Conservation (phyloP, 1,140 invertebrate species). For the Penaeus japonicus region DNA sequence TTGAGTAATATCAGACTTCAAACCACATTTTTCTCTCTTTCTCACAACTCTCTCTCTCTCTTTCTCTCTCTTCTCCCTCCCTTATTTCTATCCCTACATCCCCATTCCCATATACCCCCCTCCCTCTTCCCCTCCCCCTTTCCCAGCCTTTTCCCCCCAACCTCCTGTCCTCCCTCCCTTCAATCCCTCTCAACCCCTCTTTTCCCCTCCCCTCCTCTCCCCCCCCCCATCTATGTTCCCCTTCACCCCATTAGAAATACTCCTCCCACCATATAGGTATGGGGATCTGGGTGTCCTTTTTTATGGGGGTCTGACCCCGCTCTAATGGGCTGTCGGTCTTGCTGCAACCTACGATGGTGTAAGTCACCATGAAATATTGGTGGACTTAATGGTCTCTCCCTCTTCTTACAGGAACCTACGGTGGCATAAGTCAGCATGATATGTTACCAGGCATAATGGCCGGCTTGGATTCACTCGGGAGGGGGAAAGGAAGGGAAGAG, state of each 20-base stretch:
- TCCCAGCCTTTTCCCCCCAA: background rate
- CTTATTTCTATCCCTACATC: background rate
- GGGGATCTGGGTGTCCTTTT: conserved; percentile 37
- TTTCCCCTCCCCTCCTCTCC: background rate
- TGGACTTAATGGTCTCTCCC: conserved; percentile 41
- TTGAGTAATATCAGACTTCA: no score
- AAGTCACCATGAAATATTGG: conserved; percentile 41
- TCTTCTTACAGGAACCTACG: conserved; percentile 30
- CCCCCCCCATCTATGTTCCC: background rate
- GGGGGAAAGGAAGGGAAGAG: background rate
- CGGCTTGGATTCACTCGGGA: background rate
- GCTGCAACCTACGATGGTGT: conserved; percentile 36
- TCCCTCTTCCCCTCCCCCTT: background rate
- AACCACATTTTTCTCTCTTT: no score
- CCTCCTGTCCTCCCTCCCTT: background rate
- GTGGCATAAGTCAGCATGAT: conserved; percentile 4
- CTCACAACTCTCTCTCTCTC: background rate
- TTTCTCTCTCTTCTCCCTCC: background rate
- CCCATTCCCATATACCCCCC: background rate
- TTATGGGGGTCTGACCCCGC: conserved; percentile 26
- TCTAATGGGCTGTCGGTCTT: conserved; percentile 42
- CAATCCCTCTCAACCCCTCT: background rate
- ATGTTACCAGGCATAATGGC: conserved; percentile 34
- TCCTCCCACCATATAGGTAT: no score
- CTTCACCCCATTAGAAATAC: background rate